A percentile compares a stretch with the other conserved stretches of the same genome.
phyloP scores from a whole-genome alignment of 2,113 vertebrate species.

The Xiphorhynchus elegans region DNA sequence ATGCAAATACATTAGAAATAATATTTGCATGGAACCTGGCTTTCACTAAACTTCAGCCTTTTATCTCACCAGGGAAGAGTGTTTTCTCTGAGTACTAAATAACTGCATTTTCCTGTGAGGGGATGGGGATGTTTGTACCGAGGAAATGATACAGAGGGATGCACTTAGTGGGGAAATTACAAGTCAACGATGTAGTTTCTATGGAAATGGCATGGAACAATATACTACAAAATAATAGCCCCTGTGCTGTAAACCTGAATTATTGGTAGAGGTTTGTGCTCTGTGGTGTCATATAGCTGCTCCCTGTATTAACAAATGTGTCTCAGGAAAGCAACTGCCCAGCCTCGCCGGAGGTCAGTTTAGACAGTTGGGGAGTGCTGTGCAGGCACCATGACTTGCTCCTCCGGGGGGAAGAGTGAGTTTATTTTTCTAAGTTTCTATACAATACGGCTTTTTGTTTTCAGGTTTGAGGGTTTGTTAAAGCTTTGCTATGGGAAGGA shows the following conservation, averaged over 20 bases:
- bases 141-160: not conserved
- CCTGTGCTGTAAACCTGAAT: not conserved
- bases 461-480: not conserved
- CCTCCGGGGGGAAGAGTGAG: not conserved
- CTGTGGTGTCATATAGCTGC: not conserved
- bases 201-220: slow-evolving; percentile 50
- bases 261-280: not conserved
- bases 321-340: not conserved
- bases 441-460: not conserved
- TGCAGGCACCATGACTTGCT: not conserved
- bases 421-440: not conserved
- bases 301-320: not conserved
- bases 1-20: not conserved
- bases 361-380: not conserved
- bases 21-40: not conserved
- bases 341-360: not conserved
- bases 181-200: slow-evolving; percentile 30
- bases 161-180: slow-evolving; percentile 51
- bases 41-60: slow-evolving; percentile 2
- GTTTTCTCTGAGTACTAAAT: not conserved
- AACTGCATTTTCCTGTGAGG: not conserved
- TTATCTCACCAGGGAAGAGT: not conserved
- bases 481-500: not conserved
- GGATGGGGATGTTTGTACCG: not conserved
- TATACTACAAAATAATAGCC: not conserved